phyloP scores from a whole-genome alignment of 92 coral and sea anemone genomes.

The Bergia puertoricense region DNA sequence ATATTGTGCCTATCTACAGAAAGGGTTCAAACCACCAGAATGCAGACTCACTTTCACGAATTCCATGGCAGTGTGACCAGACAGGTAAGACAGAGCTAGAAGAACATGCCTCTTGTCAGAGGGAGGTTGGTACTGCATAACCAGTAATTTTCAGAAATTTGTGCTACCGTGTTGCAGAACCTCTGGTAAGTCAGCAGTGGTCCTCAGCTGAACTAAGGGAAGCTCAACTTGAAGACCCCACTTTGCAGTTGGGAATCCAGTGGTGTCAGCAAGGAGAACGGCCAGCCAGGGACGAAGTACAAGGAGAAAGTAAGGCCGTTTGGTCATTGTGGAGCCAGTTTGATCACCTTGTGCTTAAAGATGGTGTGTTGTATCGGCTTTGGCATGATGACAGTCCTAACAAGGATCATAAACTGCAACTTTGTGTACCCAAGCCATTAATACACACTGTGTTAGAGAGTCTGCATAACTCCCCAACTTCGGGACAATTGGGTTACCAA shows the following conservation, averaged over 20 bases:
- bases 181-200: conserved; percentile 11
- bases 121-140: no score
- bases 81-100: no score
- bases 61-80: neutral
- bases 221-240: neutral
- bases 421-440: neutral
- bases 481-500: conserved; percentile 19
- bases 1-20: neutral
- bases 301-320: conserved; percentile 14
- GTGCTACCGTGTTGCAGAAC: conserved; percentile 20
- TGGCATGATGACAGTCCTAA: neutral
- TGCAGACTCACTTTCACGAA: neutral
- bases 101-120: no score
- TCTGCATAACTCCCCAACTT: conserved; percentile 12
- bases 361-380: conserved; percentile 29
- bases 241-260: conserved; percentile 2
- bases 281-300: neutral
- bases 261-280: conserved; percentile 28
- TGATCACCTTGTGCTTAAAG: neutral
- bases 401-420: neutral
- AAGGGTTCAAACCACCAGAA: neutral
- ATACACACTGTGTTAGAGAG: neutral
- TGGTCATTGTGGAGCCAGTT: conserved; percentile 36
- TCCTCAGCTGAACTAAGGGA: neutral
- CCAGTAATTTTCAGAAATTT: neutral